phyloP scores from a whole-genome alignment of 2,888 invertebrate genomes.

The Platycheirus albimanus region DNA sequence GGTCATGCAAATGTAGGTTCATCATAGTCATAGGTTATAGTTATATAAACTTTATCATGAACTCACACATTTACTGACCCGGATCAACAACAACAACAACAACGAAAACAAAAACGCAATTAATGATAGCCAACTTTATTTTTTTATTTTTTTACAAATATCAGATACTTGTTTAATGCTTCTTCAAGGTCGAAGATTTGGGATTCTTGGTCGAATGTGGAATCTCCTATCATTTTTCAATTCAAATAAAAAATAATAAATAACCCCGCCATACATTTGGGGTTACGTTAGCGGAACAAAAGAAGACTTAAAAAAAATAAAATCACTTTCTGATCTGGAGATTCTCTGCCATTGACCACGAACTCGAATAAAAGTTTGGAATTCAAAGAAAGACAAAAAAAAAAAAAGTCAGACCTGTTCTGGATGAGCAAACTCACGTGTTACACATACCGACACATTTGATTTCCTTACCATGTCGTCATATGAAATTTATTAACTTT shows the following conservation, averaged over 20 bases:
- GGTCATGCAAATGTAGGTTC: constrained; percentile 21
- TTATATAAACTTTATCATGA: neutral
- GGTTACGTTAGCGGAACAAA: constrained; percentile 29
- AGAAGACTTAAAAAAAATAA: constrained; percentile 5
- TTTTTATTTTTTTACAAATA: no score
- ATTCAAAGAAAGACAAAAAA: neutral
- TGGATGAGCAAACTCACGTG: constrained; percentile 63
- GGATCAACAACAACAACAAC: constrained; percentile 1
- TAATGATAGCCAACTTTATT: constrained; percentile 10
- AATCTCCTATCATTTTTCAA: constrained; percentile 23
- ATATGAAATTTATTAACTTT: no score
- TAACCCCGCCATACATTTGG: neutral
- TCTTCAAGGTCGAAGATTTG: constrained; percentile 27
- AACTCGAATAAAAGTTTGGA: constrained; percentile 27
- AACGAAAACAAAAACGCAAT: constrained; percentile 9
- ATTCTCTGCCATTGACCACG: constrained; percentile 67
- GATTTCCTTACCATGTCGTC: constrained; percentile 25
- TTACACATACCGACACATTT: constrained; percentile 9
- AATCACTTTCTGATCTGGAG: neutral
- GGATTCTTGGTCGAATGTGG: constrained; percentile 2
- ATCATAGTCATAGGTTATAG: constrained; percentile 8
- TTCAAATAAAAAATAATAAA: neutral
- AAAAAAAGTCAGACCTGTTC: constrained; percentile 35
- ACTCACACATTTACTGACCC: constrained; percentile 31
- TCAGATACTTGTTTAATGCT: constrained; percentile 18